phyloP scores from a whole-genome alignment of 2,113 vertebrate species.

The Hippocampus guttulatus region DNA sequence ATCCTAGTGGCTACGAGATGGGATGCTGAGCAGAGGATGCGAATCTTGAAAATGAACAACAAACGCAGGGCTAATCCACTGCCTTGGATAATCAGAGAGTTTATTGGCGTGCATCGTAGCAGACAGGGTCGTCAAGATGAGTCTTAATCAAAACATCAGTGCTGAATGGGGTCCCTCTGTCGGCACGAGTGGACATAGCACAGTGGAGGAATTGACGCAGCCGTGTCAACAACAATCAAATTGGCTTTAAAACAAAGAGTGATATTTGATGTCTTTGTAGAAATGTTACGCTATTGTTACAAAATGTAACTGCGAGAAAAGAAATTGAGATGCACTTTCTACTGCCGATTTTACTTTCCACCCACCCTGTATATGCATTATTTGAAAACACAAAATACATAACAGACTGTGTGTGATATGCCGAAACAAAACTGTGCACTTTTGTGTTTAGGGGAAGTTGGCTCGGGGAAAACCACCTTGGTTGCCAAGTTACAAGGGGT shows the following conservation, averaged over 20 bases:
- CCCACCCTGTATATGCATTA: not conserved
- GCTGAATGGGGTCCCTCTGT: constrained; percentile 42
- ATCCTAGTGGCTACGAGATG: constrained; percentile 35
- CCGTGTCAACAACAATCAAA: constrained; percentile 14
- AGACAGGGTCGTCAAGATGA: constrained; percentile 5
- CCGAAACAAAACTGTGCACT: not conserved
- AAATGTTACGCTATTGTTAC: no score
- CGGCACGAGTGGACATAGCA: constrained; percentile 22
- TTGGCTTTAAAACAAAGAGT: not conserved
- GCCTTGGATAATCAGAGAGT: constrained; percentile 32
- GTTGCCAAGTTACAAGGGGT: constrained; percentile 93
- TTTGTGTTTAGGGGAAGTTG: constrained; percentile 87
- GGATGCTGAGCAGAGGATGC: constrained; percentile 31
- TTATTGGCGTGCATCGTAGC: constrained; percentile 5
- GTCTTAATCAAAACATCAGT: constrained; percentile 32
- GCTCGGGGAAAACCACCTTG: constrained; percentile 95
- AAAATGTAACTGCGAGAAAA: no score
- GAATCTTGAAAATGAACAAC: not conserved
- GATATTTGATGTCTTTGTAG: no score
- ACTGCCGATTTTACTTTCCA: no score
- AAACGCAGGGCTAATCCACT: constrained; percentile 40
- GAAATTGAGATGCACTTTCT: no score
- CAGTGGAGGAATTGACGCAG: constrained; percentile 2
- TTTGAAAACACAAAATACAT: not conserved
- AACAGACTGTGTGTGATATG: not conserved